phyloP scores from a whole-genome alignment of 64 coral and sea anemone genomes.

The Stichodactyla helianthus region DNA sequence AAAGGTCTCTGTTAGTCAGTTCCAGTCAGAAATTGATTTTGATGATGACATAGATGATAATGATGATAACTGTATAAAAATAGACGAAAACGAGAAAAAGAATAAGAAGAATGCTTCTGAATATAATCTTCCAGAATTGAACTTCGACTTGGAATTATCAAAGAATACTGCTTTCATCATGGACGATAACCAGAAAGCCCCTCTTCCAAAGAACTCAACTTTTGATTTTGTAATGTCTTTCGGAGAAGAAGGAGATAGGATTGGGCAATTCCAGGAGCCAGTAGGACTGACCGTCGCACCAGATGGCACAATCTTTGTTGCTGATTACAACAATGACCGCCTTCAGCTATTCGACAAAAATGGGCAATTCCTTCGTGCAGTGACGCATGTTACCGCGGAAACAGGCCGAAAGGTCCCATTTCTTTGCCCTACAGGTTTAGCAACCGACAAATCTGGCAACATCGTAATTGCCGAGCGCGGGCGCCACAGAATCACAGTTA shows the following conservation, averaged over 20 bases:
- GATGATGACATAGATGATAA: not conserved
- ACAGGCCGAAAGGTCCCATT: conserved; percentile 31
- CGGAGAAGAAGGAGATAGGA: conserved; percentile 11
- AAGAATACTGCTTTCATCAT: too few species aligned
- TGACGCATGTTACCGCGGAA: conserved; percentile 26
- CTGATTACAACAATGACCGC: conserved; percentile 76
- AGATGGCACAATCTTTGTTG: conserved; percentile 56
- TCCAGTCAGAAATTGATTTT: not conserved
- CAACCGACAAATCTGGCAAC: conserved; percentile 33
- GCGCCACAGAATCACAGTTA: conserved; percentile 32
- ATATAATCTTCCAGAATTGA: not conserved
- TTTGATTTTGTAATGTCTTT: not conserved
- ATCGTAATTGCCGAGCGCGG: conserved; percentile 39
- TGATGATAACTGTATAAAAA: not conserved
- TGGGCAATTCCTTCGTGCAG: conserved; percentile 42
- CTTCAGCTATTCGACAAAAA: conserved; percentile 55
- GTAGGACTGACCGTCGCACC: conserved; percentile 51
- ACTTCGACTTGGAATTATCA: not conserved
- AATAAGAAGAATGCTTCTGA: not conserved
- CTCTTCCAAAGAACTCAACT: not conserved
- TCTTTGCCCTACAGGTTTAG: conserved; percentile 42
- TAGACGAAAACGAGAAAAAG: not conserved
- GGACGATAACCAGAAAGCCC: not conserved
- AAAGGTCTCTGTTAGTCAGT: not conserved
- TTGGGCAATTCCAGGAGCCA: conserved; percentile 49